Evolutionary conservation across 1,140 invertebrate species (phyloP).

Genomic region (Leptoteleia sp.): DNA sequence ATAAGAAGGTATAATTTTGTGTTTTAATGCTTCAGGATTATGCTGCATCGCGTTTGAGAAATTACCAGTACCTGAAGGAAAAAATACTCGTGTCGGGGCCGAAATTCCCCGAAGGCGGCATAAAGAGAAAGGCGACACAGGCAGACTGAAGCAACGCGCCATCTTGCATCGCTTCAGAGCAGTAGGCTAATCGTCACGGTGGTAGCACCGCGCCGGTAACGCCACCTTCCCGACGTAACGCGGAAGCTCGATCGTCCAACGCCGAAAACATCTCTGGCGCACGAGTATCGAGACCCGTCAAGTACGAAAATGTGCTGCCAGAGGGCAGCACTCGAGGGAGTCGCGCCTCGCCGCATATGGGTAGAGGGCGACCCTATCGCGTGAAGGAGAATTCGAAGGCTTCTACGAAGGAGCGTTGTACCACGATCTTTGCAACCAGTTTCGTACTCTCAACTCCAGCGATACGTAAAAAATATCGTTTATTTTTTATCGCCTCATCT

Average conservation of each 20-base stretch:
- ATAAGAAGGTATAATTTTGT: too few relatives aligned
- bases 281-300: slow-evolving; percentile 1
- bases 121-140: slow-evolving; percentile 71
- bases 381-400: neutral
- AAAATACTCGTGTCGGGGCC: slow-evolving; percentile 79
- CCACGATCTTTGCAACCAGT: slow-evolving; percentile 3
- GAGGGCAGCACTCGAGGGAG: neutral
- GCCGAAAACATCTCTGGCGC: neutral
- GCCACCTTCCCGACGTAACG: slow-evolving; percentile 15
- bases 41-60: slow-evolving; percentile 81
- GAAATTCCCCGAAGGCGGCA: slow-evolving; percentile 60
- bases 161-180: slow-evolving; percentile 2
- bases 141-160: slow-evolving; percentile 37
- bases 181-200: slow-evolving; percentile 1
- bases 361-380: slow-evolving; percentile 16
- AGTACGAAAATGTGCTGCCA: slow-evolving; percentile 43
- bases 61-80: slow-evolving; percentile 83
- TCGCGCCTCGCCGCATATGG: neutral
- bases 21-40: slow-evolving; percentile 80
- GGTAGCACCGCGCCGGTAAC: slow-evolving; percentile 5
- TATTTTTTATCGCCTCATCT: neutral
- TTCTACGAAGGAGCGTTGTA: slow-evolving; percentile 5
- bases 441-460: slow-evolving; percentile 3
- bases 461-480: too few relatives aligned
- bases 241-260: slow-evolving; percentile 6